Evolutionary conservation across 2,113 vertebrate genomes (phyloP), one percentile per base, ranked within the genome.

Genomic region (Melanotaenia duboulayi): DNA sequence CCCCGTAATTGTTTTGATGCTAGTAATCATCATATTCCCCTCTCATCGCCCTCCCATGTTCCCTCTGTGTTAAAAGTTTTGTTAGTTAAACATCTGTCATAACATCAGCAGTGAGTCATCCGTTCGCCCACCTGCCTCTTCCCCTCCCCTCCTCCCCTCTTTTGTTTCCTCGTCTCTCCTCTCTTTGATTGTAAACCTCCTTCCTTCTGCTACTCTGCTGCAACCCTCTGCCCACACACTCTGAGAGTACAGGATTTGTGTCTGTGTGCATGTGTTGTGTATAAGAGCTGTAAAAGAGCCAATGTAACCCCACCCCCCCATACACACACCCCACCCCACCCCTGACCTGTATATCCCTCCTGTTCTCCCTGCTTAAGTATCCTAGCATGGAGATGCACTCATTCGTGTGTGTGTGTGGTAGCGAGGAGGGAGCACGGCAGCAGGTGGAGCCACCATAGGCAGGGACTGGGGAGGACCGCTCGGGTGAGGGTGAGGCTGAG

Each of bases 361-460:
- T 51, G n/a, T 20, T 4, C 46, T 28, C 70, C 65, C 72, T 64
- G 22, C 42, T 14, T n/a, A 23, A 11, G 14, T 9, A 64, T 57
- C 73, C 92, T 95, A 96, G 92, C 96, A 97, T n/a, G 96, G 96
- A 3, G 96, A 97, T 78, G 96, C 95, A 79, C 94, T 96, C 94
- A 96, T 96, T 75, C 95, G 92, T 87, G 95, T 95, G 84, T 96
- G 95, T 25, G 95, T 76, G 4, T 95, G 96, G 76, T 96, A 96
- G 83, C 93, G 95, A 28, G 96, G 96, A 14, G 96, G 96, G 1
- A 94, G 94, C 48, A 95, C 93, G 19, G 95, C 91, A 0, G 90
- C 76, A 2, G 92, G 93, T 0, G 92, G 92, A 1, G 28, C 87
- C 20, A 46, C 90, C 88, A 92, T 87, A 1, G 91, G 79, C 51